Base-by-base conservation (phyloP, 2,888 invertebrate species). In the Heterodera filipjevi region DNA sequence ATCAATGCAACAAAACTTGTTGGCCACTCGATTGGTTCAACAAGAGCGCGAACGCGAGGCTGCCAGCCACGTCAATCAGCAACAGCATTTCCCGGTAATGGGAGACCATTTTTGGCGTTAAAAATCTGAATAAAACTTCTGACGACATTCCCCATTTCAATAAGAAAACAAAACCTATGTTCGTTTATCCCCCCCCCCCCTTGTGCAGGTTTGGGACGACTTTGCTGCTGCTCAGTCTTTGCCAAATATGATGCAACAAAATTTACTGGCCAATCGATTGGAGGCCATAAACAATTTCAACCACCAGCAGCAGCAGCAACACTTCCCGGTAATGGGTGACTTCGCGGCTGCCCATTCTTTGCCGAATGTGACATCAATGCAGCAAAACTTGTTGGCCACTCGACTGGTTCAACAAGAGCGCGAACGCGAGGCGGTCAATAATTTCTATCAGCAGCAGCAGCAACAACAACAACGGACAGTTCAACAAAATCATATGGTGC, bases 361-460 rank as follows among this genome's bases (percentile, higher is more conserved):
- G 46, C 44, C 44, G 22, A 33, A 71, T 71, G 30, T 79, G 5
- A 79, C 70, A 35, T 35, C 78, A 0, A 35, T 78, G 66, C 79
- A 79, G 16, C 66, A 77, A 22, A 66, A 64, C 19, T 27, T 79
- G 27, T 30, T 79, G 39, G 79, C 78, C n/a, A 64, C 27, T 59
- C 68, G 79, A 39, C 35, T 77, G 22, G 77, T 71, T 22, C 79
- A 79, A 14, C 79, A 79, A 32, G 79, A 79, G 27, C 71, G 79
- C 32, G 79, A 79, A 35, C 77, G 76, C 16, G 77, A 79, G 27
- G 39, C 78, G 27, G 27, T 70, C 49, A 79, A 71, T 30, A 30
- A 66, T 19, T 79, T 79, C 66, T 79, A 79, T 64, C 79, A 71
- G 44, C 79, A 78, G 27, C 79, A 79, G 32, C 79, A 71, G 44